These are phyloP conservation scores for Otolemur crassicaudatus DNA, from an alignment of 2,797 vertebrate genomes.

Conservation along the genomic window DNA sequence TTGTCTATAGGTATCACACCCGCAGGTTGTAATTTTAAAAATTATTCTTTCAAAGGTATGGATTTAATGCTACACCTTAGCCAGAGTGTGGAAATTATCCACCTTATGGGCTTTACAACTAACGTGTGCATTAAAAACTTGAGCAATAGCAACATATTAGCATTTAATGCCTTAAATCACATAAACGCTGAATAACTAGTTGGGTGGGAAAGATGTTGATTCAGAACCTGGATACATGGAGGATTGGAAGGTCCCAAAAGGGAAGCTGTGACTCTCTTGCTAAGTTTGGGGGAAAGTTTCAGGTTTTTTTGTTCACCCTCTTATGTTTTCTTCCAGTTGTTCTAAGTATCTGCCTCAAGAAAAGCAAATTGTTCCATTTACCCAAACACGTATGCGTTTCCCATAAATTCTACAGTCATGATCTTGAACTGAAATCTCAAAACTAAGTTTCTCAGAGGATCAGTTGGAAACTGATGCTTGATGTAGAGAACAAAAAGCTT, in stretches of 20 bases:
- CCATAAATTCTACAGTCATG: constrained; percentile 72
- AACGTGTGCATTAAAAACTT: constrained; percentile 42
- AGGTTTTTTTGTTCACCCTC: neutral
- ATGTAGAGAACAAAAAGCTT: constrained; percentile 78
- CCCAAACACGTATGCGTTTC: constrained; percentile 66
- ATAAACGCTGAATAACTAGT: constrained; percentile 41
- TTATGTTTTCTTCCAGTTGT: constrained; percentile 61
- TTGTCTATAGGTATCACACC: neutral
- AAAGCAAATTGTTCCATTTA: constrained; percentile 71
- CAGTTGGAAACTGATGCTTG: constrained; percentile 81
- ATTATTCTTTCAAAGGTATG: constrained; percentile 41
- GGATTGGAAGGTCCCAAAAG: neutral
- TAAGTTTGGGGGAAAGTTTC: constrained; percentile 31
- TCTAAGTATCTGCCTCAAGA: constrained; percentile 56
- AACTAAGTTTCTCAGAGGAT: constrained; percentile 78
- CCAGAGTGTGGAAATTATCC: neutral
- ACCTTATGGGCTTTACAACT: constrained; percentile 23
- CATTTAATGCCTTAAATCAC: neutral
- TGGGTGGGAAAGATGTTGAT: neutral
- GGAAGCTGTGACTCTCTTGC: neutral
- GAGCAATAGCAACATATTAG: neutral
- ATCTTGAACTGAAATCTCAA: constrained; percentile 78
- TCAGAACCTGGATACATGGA: neutral
- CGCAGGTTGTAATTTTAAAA: neutral
- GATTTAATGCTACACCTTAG: neutral